Evolutionary conservation across 1,140 invertebrate species (phyloP), one percentile per base, ranked within the genome.

Genomic region (Campoletis sonorensis): DNA sequence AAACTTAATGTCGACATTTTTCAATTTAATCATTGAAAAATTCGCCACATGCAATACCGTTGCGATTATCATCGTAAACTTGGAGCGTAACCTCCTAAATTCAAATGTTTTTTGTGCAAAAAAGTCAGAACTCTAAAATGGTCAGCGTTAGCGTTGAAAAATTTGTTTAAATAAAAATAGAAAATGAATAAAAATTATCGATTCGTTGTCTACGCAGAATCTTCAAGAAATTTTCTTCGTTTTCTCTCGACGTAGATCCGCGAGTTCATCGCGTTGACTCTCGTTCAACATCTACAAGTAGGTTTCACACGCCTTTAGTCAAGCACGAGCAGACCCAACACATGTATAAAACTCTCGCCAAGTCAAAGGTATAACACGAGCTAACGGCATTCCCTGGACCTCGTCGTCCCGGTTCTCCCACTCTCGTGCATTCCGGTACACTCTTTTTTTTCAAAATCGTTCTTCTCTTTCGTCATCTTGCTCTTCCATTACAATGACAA

Each of bases 311-410:
- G 54, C 54, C 40, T 45, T 13, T 5, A 45, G 54, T n/a, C 21
- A n/a, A 58, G 54, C 18, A n/a, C 54, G 54, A 58, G 54, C 16
- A n/a, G 15, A 23, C 21, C 61, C 4, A 67, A 30, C 61, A 30
- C 61, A 67, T 23, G 23, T 27, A 27, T 27, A 15, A 7, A 67
- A 27, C 61, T 67, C 61, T 67, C 61, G 61, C 61, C 61, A 23
- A 67, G 61, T 67, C 23, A 67, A 27, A 67, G 61, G 61, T 23
- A 67, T 67, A 23, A 67, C 61, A 67, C 61, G 23, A 27, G 61
- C 61, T 67, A 67, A 67, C 61, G 61, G 61, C 61, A 67, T 67
- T 67, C 61, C 23, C 61, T 67, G 61, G 61, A 67, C 61, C 61
- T 67, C 61, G 61, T 67, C 61, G 23, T 67, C 61, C 61, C 61